phyloP scores from a whole-genome alignment of 2,797 vertebrate species.

The Setipinna tenuifilis region DNA sequence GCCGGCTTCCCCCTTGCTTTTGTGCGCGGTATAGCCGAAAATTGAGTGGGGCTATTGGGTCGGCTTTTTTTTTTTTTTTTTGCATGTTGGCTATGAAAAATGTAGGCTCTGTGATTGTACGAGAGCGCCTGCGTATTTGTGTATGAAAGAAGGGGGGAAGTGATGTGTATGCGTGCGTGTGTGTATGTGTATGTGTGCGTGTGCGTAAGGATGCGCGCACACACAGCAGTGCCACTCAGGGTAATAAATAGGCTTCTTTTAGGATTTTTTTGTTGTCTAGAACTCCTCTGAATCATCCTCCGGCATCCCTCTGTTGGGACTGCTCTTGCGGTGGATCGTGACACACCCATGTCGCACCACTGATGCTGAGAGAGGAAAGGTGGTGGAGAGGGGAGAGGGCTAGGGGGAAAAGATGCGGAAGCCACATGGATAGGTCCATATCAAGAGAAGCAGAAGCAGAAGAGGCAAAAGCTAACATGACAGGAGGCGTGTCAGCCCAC shows the following conservation, averaged over 20 bases:
- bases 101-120: not conserved
- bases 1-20: not conserved
- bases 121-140: constrained; percentile 17
- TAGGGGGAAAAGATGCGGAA: not conserved
- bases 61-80: not conserved
- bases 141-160: not conserved
- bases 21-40: not conserved
- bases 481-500: not conserved
- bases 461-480: not conserved
- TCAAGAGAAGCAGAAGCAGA: not conserved
- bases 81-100: not conserved
- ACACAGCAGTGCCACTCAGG: not conserved
- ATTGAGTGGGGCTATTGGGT: not conserved
- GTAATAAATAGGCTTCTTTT: not conserved
- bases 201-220: not conserved
- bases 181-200: no score
- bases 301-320: constrained; percentile 37
- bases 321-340: constrained; percentile 49
- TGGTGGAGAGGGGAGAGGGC: constrained; percentile 9
- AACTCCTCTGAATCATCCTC: not conserved
- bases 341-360: constrained; percentile 67
- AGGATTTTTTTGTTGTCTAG: not conserved
- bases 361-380: constrained; percentile 31
- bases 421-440: not conserved
- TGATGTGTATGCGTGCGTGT: not conserved